Evolutionary conservation across 2,888 invertebrate genomes (phyloP).

Genomic region (Troides aeacus): DNA sequence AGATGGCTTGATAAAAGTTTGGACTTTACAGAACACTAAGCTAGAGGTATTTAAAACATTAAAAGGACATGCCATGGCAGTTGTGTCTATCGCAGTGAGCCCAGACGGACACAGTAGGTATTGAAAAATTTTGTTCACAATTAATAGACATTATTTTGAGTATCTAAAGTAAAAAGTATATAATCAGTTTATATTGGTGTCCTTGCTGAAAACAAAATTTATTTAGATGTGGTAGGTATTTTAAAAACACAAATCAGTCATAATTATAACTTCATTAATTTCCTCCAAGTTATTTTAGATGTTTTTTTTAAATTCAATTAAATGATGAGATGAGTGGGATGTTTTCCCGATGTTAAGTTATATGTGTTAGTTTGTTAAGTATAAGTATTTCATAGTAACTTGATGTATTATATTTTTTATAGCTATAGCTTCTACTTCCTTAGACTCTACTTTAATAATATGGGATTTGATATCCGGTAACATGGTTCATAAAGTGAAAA

Average conservation of each 20-base stretch:
- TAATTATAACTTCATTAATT: too few relatives aligned
- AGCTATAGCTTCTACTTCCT: slow-evolving; percentile 93
- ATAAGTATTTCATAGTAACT: background rate
- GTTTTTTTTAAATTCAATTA: too few relatives aligned
- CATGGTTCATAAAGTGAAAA: slow-evolving; percentile 89
- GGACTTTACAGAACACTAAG: slow-evolving; percentile 85
- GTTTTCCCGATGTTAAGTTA: too few relatives aligned
- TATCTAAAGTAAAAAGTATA: background rate
- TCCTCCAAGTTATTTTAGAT: too few relatives aligned
- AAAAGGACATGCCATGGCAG: slow-evolving; percentile 93
- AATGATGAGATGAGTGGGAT: too few relatives aligned
- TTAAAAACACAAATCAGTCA: too few relatives aligned
- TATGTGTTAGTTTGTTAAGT: too few relatives aligned
- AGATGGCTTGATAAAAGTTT: slow-evolving; percentile 94
- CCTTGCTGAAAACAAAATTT: too few relatives aligned
- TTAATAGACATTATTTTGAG: background rate
- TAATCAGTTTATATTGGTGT: background rate
- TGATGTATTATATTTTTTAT: background rate
- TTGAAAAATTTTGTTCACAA: background rate
- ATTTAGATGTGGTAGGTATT: too few relatives aligned
- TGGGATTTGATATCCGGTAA: slow-evolving; percentile 94
- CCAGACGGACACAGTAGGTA: slow-evolving; percentile 90
- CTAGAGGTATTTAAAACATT: slow-evolving; percentile 87
- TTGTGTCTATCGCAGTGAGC: slow-evolving; percentile 95
- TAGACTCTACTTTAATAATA: slow-evolving; percentile 93